Base-by-base conservation (phyloP, 2,888 invertebrate species). In the Epinotia bilunana region DNA sequence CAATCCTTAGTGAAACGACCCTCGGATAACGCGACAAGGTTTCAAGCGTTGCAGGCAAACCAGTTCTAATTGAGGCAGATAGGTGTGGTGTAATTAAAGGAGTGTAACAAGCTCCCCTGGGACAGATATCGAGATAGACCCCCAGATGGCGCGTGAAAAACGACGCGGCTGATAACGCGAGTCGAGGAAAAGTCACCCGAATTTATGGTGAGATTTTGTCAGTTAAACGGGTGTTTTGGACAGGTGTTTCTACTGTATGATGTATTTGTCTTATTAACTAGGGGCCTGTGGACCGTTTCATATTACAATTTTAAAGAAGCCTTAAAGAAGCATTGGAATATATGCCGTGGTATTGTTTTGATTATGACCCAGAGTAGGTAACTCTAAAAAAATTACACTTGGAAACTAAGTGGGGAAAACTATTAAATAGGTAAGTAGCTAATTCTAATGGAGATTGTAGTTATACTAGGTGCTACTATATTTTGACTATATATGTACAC, bases 61-160 rank as follows among this genome's bases (percentile, higher is more conserved):
- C 61, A 60, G 58, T 60, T 61, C 61, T 61, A 61, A 61, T 61
- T 61, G 61, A 61, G 61, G 61, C 61, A 61, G 61, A 61, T 61
- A 61, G 61, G 61, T 61, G 61, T 33, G 61, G 61, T 61, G 33
- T 61, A 61, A 61, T 61, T 61, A 61, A 61, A 61, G 61, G 60
- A 60, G 60, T n/a, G 61, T 61, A 61, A 61, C 61, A 61, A 33
- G 61, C 33, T 61, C 61, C 61, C 61, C 16, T 9, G 33, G 61
- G 61, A 61, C 33, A 61, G 61, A 61, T 61, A 61, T 61, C 61
- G 61, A 61, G 61, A 61, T 33, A 61, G 61, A 28, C 61, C 61
- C 61, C 61, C 61, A 58, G 61, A 28, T 61, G 61, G 16, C 61
- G 33, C 33, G 61, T 61, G 61, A 61, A 61, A 61, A 61, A 61